Percentiles rank a stretch among this genome's conserved stretches.
Evolutionary conservation across 2,888 invertebrate species (phyloP).

Genomic region (Thumatha senex): DNA sequence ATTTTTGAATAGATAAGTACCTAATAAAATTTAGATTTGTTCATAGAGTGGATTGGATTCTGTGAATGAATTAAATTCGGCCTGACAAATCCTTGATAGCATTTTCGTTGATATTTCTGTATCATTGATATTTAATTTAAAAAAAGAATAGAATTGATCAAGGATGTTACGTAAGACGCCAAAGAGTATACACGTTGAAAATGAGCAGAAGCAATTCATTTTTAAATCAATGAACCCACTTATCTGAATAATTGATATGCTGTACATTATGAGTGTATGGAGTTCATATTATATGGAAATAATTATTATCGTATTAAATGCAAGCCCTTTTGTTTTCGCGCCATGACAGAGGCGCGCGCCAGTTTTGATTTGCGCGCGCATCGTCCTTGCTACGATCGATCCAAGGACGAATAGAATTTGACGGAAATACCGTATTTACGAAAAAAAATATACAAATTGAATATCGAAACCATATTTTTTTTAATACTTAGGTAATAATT

Average conservation of each 20-base stretch:
- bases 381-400: slow-evolving; percentile 72
- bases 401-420: slow-evolving; percentile 60
- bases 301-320: slow-evolving; percentile 4
- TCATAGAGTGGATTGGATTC: no score
- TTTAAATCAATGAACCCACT: slow-evolving; percentile 1
- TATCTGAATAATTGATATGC: slow-evolving; percentile 3
- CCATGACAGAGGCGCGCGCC: slow-evolving; percentile 32
- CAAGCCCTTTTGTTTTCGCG: slow-evolving; percentile 30
- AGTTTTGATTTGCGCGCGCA: slow-evolving; percentile 60
- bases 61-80: no score
- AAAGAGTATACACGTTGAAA: background rate
- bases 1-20: no score
- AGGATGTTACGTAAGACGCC: slow-evolving; percentile 4
- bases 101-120: no score
- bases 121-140: no score
- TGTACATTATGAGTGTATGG: background rate
- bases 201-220: background rate
- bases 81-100: no score
- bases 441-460: background rate
- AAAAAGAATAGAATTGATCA: no score
- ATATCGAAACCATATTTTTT: slow-evolving; percentile 7
- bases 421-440: slow-evolving; percentile 36
- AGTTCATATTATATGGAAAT: background rate
- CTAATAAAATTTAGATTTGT: no score
- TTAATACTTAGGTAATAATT: background rate